Conservation (phyloP, 2,888 invertebrate genomes). For the Nephrotoma appendiculata region DNA sequence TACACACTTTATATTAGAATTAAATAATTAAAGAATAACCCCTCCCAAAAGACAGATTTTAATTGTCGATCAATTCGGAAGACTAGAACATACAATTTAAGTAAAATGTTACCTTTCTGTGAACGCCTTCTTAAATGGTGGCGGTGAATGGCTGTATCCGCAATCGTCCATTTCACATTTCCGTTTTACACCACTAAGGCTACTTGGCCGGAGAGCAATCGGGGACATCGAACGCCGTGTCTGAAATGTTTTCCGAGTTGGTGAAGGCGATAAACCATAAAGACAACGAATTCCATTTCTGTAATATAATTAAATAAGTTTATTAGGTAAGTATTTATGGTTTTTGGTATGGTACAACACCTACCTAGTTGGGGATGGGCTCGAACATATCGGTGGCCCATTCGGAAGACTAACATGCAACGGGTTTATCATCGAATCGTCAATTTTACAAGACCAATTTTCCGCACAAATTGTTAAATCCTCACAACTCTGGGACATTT, state of each 20-base stretch:
- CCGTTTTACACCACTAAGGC: constrained; percentile 48
- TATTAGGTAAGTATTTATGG: background rate
- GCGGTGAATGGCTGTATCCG: constrained; percentile 24
- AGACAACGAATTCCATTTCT: constrained; percentile 30
- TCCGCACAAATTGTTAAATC: constrained; percentile 64
- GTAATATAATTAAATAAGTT: background rate
- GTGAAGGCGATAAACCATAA: constrained; percentile 61
- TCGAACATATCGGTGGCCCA: constrained; percentile 35
- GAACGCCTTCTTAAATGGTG: constrained; percentile 30
- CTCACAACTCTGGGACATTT: constrained; percentile 91
- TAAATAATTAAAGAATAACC: too few species aligned
- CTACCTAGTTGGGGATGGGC: constrained; percentile 45
- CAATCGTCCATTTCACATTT: constrained; percentile 31
- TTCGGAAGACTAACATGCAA: constrained; percentile 36
- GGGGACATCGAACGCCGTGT: constrained; percentile 78
- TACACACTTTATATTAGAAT: too few species aligned
- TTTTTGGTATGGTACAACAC: constrained; percentile 5
- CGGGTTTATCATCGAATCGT: constrained; percentile 25
- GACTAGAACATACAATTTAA: too few species aligned
- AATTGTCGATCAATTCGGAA: background rate
- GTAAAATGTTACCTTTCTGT: constrained; percentile 23
- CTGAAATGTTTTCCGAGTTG: constrained; percentile 67
- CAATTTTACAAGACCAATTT: constrained; percentile 44
- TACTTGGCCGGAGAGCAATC: constrained; percentile 66
- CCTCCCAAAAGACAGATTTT: background rate